phyloP scores from a whole-genome alignment of 1,140 invertebrate species.

The honey bee (Apis mellifera) region Amel_HAv3.1 CM009931.2:4835501-4836000 shows the following conservation, averaged over 20 bases:
- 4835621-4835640: too few species aligned
- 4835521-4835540: background rate
- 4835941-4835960: conserved; percentile 40
- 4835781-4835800: conserved; percentile 32
- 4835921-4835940: conserved; percentile 40
- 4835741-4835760: conserved; percentile 57
- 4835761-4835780: background rate
- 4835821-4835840: conserved; percentile 11
- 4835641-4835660: background rate
- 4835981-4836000: conserved; percentile 58
- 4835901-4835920: conserved; percentile 9
- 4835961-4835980: conserved; percentile 58
- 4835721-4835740: conserved; percentile 45
- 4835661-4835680: background rate
- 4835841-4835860: background rate
- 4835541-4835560: background rate
- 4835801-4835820: too few species aligned
- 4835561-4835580: background rate
- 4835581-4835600: too few species aligned
- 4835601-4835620: too few species aligned
- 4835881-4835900: conserved; percentile 15
- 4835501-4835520: conserved; percentile 14
- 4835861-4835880: conserved; percentile 1
- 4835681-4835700: background rate
- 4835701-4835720: conserved; percentile 30